These are phyloP conservation scores for Parapristionchus giblindavisi DNA, from an alignment of 2,888 invertebrate genomes.

Conservation along the genomic window DNA sequence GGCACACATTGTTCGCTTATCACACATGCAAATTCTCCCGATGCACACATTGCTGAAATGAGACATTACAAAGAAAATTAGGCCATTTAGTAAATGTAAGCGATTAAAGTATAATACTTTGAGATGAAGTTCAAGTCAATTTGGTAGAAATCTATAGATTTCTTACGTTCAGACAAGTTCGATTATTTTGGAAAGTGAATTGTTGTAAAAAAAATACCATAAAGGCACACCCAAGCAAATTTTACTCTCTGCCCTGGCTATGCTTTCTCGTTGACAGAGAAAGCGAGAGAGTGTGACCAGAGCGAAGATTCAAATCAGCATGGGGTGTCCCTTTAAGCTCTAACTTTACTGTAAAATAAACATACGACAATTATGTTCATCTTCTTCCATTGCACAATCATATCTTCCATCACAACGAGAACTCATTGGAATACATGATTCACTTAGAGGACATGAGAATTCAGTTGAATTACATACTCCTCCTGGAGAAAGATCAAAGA, in stretches of 20 bases:
- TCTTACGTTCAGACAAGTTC: no score
- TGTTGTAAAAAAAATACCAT: not conserved
- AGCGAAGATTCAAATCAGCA: not conserved
- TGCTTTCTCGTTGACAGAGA: no score
- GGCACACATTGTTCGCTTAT: conserved; percentile 68
- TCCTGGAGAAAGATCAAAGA: conserved; percentile 21
- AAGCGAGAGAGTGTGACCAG: no score
- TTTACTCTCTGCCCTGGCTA: not conserved
- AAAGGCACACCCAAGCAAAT: not conserved
- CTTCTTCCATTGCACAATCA: conserved; percentile 68
- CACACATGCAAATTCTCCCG: conserved; percentile 67
- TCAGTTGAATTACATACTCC: conserved; percentile 54
- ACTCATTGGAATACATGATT: conserved; percentile 36
- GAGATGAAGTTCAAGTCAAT: no score
- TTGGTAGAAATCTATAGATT: no score
- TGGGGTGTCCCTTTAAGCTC: not conserved
- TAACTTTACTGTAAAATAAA: not conserved
- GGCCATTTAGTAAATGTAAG: no score
- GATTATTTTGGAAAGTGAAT: no score
- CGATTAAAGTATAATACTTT: no score
- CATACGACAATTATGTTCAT: conserved; percentile 69
- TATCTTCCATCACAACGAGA: conserved; percentile 68
- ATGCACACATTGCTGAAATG: conserved; percentile 63
- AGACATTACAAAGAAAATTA: no score
- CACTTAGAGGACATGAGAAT: conserved; percentile 64